These are phyloP conservation scores for Brachystomella parvula DNA, from an alignment of 1,140 invertebrate species.

Conservation along the genomic window DNA sequence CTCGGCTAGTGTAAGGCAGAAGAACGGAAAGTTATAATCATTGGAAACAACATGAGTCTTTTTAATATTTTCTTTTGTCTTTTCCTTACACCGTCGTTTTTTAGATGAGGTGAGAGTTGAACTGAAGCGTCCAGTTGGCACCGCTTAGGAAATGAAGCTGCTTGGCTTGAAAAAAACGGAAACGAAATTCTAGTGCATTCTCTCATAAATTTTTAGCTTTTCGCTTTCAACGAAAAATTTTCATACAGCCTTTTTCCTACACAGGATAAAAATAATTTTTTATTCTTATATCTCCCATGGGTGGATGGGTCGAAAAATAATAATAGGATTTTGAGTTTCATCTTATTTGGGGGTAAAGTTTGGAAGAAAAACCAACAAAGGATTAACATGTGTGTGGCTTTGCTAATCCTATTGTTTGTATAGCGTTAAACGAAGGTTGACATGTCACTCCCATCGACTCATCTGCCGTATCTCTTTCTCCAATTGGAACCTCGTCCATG, in stretches of 20 bases:
- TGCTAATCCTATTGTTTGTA: slow-evolving; percentile 1
- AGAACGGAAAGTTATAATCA: neutral
- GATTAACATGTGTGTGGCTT: neutral
- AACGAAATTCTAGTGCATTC: neutral
- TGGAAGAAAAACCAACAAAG: neutral
- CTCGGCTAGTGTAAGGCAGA: too few species aligned
- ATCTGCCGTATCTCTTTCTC: neutral
- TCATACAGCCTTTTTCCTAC: neutral
- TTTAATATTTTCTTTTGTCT: too few species aligned
- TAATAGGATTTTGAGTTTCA: neutral
- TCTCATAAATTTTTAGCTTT: too few species aligned
- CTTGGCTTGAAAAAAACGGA: neutral
- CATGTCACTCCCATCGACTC: neutral
- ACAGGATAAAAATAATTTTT: neutral
- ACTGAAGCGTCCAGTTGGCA: neutral
- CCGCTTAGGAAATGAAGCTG: neutral
- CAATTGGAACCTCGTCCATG: neutral
- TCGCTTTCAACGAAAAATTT: too few species aligned
- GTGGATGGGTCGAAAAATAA: neutral
- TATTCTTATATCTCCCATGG: neutral
- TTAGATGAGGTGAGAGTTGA: too few species aligned
- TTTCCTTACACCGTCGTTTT: too few species aligned
- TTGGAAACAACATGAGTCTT: neutral
- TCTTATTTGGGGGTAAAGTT: neutral
- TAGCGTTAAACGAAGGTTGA: neutral